Evolutionary conservation across 1,140 invertebrate species (phyloP), one percentile per base, ranked within the genome.

Genomic region (Lepidotrigona ventralis): DNA sequence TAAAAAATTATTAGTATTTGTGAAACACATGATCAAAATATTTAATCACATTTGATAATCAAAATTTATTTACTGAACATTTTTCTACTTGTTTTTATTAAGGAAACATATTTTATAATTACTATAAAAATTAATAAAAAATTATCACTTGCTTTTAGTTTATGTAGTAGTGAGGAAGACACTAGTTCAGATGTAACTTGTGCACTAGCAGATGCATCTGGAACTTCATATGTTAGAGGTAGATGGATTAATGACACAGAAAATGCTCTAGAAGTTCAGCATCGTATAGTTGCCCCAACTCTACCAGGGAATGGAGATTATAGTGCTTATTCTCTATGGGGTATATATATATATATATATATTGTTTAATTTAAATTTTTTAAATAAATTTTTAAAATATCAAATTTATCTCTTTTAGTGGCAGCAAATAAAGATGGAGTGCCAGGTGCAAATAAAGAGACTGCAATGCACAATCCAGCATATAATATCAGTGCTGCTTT

Each of bases 281-380:
- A 97, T 93, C 95, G 95, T 68, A 97, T 98, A 86, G 96, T 97
- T 68, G 96, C 96, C 21, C 96, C 97, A 26, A 96, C 96, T 17
- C 91, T 98, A 82, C 97, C 97, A 53, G 95, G 95, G 11, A 96
- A 96, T 81, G 97, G 97, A 46, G 97, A 98, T 92, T 98, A 97
- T 89, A 96, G 96, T 60, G 95, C 96, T 74, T 97, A 97, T 90
- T 95, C 95, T 91, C 93, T 96, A 89, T 97, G 96, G 96, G 95
- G 96, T 97, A 94, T 90, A 71, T n/a, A n/a, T n/a, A n/a, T n/a
- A n/a, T n/a, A n/a, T n/a, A n/a, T n/a, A n/a, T 76, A 72, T 76
- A 76, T 58, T 72, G 51, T 17, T 33, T 26, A 46, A n/a, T 17
- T 64, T 15, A 4, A 53, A 39, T 83, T 60, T 82, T n/a, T 66